Base-by-base conservation (phyloP, 2,113 vertebrate genomes). In the Osmerus eperlanus region DNA sequence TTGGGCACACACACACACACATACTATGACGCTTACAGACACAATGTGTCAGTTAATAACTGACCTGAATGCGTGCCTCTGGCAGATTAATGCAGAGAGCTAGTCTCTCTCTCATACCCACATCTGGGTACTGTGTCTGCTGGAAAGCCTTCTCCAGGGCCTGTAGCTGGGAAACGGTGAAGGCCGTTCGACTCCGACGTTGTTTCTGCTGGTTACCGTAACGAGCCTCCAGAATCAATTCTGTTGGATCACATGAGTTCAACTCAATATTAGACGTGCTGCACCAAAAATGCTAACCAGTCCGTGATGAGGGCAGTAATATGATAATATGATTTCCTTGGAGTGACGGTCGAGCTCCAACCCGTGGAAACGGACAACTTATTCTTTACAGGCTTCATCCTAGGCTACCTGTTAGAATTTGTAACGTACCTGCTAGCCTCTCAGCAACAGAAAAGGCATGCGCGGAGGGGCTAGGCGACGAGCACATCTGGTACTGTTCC, bases 1-100 rank as follows among this genome's bases (percentile, higher is more conserved):
- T 36, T 6, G 41, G 41, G 9, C 7, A 47, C 41, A 62, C 15
- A 6, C 16, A 6, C 16, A 62, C 28, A 60, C 15, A 25, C 51
- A 23, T 2, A 36, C 15, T 15, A 23, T 68, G 23, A 68, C 25
- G 32, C 52, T 2, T 23, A 14, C 23, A 13, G 15, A 47, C 11
- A 23, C 65, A 21, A 19, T n/a, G 5, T 32, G 25, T 19, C 47
- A 21, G 1, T 54, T 15, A 47, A 19, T 60, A 4, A 0, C 83
- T 79, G 77, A 94, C 94, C 93, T 94, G 94, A 18, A 95, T 89
- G 29, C 94, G 89, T 28, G 93, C 91, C 81, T 94, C 94, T 0
- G 94, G 94, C 41, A 95, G 89, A 76, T 92, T 93, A 81, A 92
- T 85, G 75, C 89, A 90, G 64, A 92, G 70, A 0, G 93, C 92